Base-by-base conservation (phyloP, 2,113 vertebrate genomes). In the Poicephalus gulielmi region DNA sequence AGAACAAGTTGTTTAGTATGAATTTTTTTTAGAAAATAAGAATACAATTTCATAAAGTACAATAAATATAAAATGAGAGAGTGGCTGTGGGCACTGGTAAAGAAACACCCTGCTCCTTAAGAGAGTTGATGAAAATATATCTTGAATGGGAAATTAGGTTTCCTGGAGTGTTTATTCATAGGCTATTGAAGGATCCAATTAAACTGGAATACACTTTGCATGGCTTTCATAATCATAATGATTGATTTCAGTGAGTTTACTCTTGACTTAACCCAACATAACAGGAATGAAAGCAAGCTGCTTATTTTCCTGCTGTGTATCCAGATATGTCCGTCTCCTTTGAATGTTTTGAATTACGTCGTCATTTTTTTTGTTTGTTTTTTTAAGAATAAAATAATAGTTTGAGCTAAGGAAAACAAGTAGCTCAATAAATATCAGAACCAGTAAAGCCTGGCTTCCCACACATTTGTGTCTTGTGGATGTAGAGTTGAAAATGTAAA, bases 31-130 rank as follows among this genome's bases (percentile, higher is more conserved):
- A 3, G 43, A 52, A 92, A 97, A 35, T 83, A 87, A 86, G 81
- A 96, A 64, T 68, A 9, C 13, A 39, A 2, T 86, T 84, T 82
- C 82, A 33, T 89, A 55, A 95, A 50, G 55, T 17, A 53, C 6
- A 59, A 39, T 94, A 94, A 94, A 95, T 90, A 85, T n/a, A 64
- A 94, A 88, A 80, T 60, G 64, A 91, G 60, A 19, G 86, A 35
- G 33, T 69, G 86, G 86, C 50, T 77, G 77, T 64, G 27, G 68
- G 43, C 52, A 46, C 8, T 16, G 57, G 83, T 70, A 46, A 88
- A 52, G 41, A 85, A 95, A 39, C 3, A 12, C 46, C 33, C 62
- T 37, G 23, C 25, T 73, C 18, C 47, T 33, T 57, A 78, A 73
- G 12, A 41, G 74, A 89, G 85, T 94, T 64, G 10, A 4, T 90